Percentiles rank a stretch among this genome's conserved stretches.
These are phyloP conservation scores for Anoncus sp. DNA, from an alignment of 2,888 invertebrate genomes.

Conservation along the genomic window DNA sequence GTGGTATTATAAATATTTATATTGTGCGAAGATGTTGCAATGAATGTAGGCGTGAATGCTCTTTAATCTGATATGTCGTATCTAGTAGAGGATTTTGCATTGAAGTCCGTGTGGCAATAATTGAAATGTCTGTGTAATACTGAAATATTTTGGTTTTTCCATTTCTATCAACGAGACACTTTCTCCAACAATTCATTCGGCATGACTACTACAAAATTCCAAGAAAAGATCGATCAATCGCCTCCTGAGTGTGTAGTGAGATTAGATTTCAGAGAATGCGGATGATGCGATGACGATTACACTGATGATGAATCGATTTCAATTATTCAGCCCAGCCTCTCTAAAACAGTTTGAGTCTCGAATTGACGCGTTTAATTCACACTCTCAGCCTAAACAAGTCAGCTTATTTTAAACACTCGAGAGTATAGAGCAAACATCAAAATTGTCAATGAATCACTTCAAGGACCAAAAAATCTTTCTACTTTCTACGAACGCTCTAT, in stretches of 20 bases:
- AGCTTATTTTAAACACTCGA: neutral
- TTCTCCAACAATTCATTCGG: conserved; percentile 10
- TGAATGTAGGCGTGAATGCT: conserved; percentile 39
- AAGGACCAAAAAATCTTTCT: conserved; percentile 12
- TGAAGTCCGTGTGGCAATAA: conserved; percentile 17
- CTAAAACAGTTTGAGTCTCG: neutral
- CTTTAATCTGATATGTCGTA: conserved; percentile 26
- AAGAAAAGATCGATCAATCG: conserved; percentile 34
- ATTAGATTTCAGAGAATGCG: conserved; percentile 37
- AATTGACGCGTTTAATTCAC: conserved; percentile 7
- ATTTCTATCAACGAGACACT: neutral
- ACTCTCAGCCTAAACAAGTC: neutral
- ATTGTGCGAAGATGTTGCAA: conserved; percentile 37
- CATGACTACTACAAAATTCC: conserved; percentile 18
- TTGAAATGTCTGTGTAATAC: conserved; percentile 24
- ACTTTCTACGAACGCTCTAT: conserved; percentile 3
- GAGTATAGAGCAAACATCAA: neutral
- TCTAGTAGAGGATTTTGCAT: neutral
- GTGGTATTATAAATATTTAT: conserved; percentile 48
- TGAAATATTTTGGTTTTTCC: conserved; percentile 1
- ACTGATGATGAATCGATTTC: conserved; percentile 22
- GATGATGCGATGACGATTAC: conserved; percentile 31
- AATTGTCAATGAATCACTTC: neutral
- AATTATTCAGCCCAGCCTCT: neutral
- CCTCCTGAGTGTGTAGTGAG: conserved; percentile 16